These are phyloP conservation scores for Caenorhabditis drosophilae DNA, from an alignment of 2,888 invertebrate species.

Conservation along the genomic window DNA sequence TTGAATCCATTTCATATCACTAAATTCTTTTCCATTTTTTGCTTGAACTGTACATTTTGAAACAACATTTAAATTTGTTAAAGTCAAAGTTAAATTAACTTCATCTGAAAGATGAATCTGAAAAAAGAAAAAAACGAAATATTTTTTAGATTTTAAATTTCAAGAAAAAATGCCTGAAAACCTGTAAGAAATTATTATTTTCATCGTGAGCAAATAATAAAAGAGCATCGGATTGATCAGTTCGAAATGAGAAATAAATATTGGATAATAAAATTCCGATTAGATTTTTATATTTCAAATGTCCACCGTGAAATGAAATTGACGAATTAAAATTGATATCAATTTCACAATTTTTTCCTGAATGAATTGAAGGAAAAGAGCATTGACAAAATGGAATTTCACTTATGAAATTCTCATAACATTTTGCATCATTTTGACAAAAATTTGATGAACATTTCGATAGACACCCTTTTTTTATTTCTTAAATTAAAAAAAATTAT, in stretches of 20 bases:
- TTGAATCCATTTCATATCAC: slow-evolving; percentile 65
- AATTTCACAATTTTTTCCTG: slow-evolving; percentile 57
- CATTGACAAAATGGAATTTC: slow-evolving; percentile 53
- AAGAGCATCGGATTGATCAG: slow-evolving; percentile 57
- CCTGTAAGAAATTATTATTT: slow-evolving; percentile 63
- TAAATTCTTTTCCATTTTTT: slow-evolving; percentile 51
- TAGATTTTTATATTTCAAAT: slow-evolving; percentile 50
- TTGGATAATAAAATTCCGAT: slow-evolving; percentile 23
- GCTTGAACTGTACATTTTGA: slow-evolving; percentile 52
- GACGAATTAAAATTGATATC: slow-evolving; percentile 58
- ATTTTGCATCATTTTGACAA: slow-evolving; percentile 48
- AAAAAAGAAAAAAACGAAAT: too few species aligned
- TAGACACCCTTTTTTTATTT: slow-evolving; percentile 17
- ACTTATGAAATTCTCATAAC: slow-evolving; percentile 54
- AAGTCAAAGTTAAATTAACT: slow-evolving; percentile 53
- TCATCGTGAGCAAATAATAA: slow-evolving; percentile 64
- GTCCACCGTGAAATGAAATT: slow-evolving; percentile 60
- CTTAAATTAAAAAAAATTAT: slow-evolving; percentile 1
- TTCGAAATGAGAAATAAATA: slow-evolving; percentile 57
- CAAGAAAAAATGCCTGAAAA: slow-evolving; percentile 4
- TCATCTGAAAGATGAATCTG: slow-evolving; percentile 59
- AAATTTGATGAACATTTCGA: slow-evolving; percentile 21
- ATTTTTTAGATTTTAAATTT: background rate
- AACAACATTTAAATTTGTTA: slow-evolving; percentile 54
- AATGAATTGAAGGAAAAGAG: slow-evolving; percentile 56